These are phyloP conservation scores for Cochlearius cochlearius DNA, from an alignment of 2,113 vertebrate genomes.

Conservation along the genomic window DNA sequence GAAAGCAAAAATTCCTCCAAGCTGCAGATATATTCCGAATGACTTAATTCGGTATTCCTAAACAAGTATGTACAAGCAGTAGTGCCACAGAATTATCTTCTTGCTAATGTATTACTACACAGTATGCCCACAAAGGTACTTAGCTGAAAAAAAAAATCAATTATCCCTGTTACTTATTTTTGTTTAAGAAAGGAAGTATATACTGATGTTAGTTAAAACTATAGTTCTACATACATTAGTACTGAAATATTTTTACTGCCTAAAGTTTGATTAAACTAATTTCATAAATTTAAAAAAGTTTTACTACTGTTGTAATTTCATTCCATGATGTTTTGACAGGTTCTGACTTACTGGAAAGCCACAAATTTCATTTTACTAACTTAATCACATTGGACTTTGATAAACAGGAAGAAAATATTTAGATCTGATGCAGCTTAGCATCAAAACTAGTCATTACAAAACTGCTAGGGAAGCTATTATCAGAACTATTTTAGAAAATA, in stretches of 20 bases:
- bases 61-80: not conserved
- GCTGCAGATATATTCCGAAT: not conserved
- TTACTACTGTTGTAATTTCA: not conserved
- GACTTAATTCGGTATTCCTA: not conserved
- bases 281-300: not conserved
- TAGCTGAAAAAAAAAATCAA: not conserved
- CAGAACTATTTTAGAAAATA: not conserved
- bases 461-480: not conserved
- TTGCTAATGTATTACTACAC: not conserved
- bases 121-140: not conserved
- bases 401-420: not conserved
- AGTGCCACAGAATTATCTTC: not conserved
- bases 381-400: not conserved
- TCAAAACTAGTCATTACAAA: not conserved
- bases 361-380: not conserved
- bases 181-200: not conserved
- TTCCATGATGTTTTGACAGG: not conserved
- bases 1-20: not conserved
- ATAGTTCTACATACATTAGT: not conserved
- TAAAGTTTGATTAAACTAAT: not conserved
- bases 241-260: not conserved
- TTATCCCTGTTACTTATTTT: not conserved
- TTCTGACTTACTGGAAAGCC: not conserved
- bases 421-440: not conserved
- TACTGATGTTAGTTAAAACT: not conserved